Evolutionary conservation across 2,797 vertebrate species (phyloP).

Genomic region (Sebastes vulpes): DNA sequence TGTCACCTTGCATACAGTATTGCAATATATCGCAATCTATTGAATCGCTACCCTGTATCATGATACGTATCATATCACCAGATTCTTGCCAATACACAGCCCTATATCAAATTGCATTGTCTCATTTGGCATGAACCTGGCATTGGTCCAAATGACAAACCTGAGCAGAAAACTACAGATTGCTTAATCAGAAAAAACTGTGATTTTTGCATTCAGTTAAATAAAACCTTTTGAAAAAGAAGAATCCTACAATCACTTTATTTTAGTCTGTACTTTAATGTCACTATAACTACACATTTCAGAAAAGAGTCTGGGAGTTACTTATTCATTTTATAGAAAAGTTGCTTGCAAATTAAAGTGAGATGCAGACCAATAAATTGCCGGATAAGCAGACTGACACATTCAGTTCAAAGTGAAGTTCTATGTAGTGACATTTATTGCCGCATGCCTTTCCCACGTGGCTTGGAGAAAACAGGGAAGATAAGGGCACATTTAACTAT

Average conservation of each 20-base stretch:
- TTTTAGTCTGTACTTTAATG: background rate
- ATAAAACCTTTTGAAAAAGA: background rate
- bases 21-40: too few relatives aligned
- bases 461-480: constrained; percentile 54
- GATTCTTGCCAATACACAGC: too few relatives aligned
- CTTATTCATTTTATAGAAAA: constrained; percentile 23
- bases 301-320: background rate
- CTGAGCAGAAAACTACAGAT: background rate
- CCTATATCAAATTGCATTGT: background rate
- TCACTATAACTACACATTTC: background rate
- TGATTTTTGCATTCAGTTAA: background rate
- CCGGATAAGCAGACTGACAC: constrained; percentile 58
- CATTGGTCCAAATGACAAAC: background rate
- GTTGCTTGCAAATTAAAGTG: constrained; percentile 37
- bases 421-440: constrained; percentile 71
- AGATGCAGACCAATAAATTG: constrained; percentile 40
- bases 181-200: background rate
- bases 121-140: background rate
- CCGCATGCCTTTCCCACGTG: constrained; percentile 36
- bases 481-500: constrained; percentile 82
- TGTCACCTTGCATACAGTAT: too few relatives aligned
- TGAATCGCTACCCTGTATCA: too few relatives aligned
- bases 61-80: too few relatives aligned
- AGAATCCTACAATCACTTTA: background rate
- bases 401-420: constrained; percentile 60